Conservation (phyloP, 2,888 invertebrate genomes). For the Acrobasis consociella region DNA sequence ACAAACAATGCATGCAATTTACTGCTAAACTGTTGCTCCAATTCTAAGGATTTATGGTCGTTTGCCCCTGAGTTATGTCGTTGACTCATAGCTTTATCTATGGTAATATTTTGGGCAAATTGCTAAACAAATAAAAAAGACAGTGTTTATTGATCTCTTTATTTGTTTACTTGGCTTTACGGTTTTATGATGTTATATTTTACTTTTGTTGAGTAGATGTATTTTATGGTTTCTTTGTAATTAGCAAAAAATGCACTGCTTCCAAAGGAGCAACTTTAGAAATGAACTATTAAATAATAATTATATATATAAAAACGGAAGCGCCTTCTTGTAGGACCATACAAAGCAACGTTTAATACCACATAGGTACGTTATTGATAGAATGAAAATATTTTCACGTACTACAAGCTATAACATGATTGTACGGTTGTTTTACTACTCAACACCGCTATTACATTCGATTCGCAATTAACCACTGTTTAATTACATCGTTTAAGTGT, state of each 20-base stretch:
- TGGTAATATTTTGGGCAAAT: slow-evolving; percentile 17
- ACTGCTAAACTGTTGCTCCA: slow-evolving; percentile 20
- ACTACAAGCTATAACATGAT: slow-evolving; percentile 47
- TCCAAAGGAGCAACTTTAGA: background rate
- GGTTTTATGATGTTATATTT: slow-evolving; percentile 1
- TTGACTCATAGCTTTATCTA: slow-evolving; percentile 21
- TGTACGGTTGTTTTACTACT: slow-evolving; percentile 36
- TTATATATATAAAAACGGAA: no score
- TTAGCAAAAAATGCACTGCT: background rate
- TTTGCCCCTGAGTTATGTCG: slow-evolving; percentile 18
- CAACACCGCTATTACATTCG: slow-evolving; percentile 45
- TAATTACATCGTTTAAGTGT: slow-evolving; percentile 43
- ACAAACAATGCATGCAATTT: slow-evolving; percentile 31
- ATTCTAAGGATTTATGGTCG: slow-evolving; percentile 17
- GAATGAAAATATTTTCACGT: background rate
- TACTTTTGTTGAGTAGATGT: slow-evolving; percentile 1
- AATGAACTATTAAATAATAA: background rate
- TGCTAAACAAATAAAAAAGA: slow-evolving; percentile 17
- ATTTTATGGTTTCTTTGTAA: background rate
- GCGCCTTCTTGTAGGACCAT: no score
- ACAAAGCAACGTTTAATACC: no score
- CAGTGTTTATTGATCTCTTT: slow-evolving; percentile 16
- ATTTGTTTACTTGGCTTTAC: background rate
- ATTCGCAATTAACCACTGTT: slow-evolving; percentile 45
- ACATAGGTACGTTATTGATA: no score